Base-by-base conservation (phyloP, 2,888 invertebrate genomes). In the Trichogramma evanescens region DNA sequence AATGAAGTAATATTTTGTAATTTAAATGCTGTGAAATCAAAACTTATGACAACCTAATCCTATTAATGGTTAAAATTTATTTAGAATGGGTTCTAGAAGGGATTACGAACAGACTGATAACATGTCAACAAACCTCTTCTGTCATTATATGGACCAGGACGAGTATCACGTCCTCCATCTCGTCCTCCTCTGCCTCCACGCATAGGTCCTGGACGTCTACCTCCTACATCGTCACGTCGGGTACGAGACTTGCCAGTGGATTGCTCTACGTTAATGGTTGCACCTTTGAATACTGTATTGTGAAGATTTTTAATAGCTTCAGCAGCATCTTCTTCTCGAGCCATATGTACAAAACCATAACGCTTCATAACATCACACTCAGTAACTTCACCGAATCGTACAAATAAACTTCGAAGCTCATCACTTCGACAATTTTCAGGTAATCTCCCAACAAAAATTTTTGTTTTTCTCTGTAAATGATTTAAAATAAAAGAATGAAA, bases 361-460 rank as follows among this genome's bases (percentile, higher is more conserved):
- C 93, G 87, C 77, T 94, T 94, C 81, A 95, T 89, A 61, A 96
- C 91, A 76, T 95, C 95, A 78, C 95, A 95, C 79, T 96, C 95
- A 13, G 90, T 90, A 5, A 96, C 95, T 59, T 84, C 84, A 51
- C 95, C 95, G 78, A 89, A 93, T 56, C 89, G 87, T 68, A 90
- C 87, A 80, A 96, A 95, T 54, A 95, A 81, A 66, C 86, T 86
- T 52, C 89, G 83, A 51, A 95, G 82, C 71, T 94, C 93, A 70
- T 91, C 89, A 58, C 88, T 86, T 71, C 89, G 88, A 67, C 92
- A 91, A 70, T 89, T 89, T 70, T 89, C 88, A 61, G 93, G 91
- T 75, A 95, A 80, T 79, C 94, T 93, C 66, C 95, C 95, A 73
- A 96, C 92, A 82, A 96, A 96, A 69, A 96, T 90, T 81, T 94